These are phyloP conservation scores for Aphelenchoides besseyi DNA, from an alignment of 1,140 invertebrate species.

Conservation along the genomic window DNA sequence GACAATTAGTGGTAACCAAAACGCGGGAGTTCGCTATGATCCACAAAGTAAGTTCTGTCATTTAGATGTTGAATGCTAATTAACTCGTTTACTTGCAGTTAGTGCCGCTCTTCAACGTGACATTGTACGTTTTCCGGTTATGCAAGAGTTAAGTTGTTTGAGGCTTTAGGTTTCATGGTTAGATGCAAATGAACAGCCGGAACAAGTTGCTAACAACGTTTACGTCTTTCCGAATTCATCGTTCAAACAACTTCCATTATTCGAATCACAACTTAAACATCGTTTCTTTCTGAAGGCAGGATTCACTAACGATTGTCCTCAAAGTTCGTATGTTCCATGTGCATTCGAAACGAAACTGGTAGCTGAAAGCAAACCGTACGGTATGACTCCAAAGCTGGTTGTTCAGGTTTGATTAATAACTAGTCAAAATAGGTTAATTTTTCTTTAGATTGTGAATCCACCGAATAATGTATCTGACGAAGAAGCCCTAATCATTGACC, in stretches of 20 bases:
- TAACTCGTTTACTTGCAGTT: no score
- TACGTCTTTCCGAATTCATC: constrained; percentile 64
- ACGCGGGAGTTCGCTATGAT: constrained; percentile 86
- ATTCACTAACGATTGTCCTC: constrained; percentile 52
- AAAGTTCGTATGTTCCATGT: constrained; percentile 42
- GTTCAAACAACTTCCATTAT: constrained; percentile 33
- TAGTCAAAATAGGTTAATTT: constrained; percentile 27
- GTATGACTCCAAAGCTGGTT: constrained; percentile 54
- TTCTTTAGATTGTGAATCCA: constrained; percentile 57
- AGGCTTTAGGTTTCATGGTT: constrained; percentile 73
- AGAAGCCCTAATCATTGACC: constrained; percentile 55
- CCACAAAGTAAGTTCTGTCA: no score
- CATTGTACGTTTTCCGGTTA: constrained; percentile 65
- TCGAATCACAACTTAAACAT: constrained; percentile 58
- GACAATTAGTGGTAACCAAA: constrained; percentile 76
- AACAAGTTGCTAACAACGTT: constrained; percentile 64
- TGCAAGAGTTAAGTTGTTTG: not conserved
- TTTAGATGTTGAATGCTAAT: no score
- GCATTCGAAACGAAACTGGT: constrained; percentile 43
- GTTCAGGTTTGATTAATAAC: constrained; percentile 39
- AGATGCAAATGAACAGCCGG: constrained; percentile 69
- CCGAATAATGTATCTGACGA: constrained; percentile 57
- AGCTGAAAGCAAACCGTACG: constrained; percentile 55
- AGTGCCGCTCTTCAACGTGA: constrained; percentile 77
- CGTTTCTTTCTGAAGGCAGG: constrained; percentile 55